Evolutionary conservation across 2,113 vertebrate species (phyloP).

Genomic region (Brachypodius melanocephalos): DNA sequence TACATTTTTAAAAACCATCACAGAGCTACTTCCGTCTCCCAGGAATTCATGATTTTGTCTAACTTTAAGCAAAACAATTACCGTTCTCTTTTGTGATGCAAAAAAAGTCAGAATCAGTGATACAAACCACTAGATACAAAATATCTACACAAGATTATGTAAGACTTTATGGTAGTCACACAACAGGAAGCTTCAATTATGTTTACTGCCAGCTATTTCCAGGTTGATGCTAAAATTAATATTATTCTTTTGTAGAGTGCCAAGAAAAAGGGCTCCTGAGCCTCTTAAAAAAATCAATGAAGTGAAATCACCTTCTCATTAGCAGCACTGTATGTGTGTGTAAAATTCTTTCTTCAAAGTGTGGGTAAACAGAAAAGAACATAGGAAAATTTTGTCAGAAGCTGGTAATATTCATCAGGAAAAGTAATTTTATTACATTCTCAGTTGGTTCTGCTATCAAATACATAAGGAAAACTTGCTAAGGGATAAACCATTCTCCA

Average conservation of each 20-base stretch:
- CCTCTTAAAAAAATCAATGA: background rate
- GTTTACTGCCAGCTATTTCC: background rate
- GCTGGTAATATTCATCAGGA: background rate
- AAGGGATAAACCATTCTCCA: background rate
- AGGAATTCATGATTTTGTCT: background rate
- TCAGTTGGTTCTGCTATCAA: background rate
- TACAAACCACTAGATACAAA: background rate
- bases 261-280: background rate
- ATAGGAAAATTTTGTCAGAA: background rate
- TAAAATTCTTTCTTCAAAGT: background rate
- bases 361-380: background rate
- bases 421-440: background rate
- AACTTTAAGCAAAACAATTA: background rate
- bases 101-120: background rate
- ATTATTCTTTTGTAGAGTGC: background rate
- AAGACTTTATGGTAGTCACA: background rate
- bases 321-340: background rate
- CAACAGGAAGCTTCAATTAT: constrained; percentile 10
- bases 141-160: background rate
- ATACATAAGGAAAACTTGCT: background rate
- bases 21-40: background rate
- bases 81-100: background rate
- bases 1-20: constrained; percentile 36
- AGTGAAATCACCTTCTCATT: background rate
- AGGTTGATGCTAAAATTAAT: constrained; percentile 29